Percentiles rank a stretch among this genome's conserved stretches.
These are phyloP conservation scores for Cryptosula pallasiana DNA, from an alignment of 2,888 invertebrate species.

Conservation along the genomic window DNA sequence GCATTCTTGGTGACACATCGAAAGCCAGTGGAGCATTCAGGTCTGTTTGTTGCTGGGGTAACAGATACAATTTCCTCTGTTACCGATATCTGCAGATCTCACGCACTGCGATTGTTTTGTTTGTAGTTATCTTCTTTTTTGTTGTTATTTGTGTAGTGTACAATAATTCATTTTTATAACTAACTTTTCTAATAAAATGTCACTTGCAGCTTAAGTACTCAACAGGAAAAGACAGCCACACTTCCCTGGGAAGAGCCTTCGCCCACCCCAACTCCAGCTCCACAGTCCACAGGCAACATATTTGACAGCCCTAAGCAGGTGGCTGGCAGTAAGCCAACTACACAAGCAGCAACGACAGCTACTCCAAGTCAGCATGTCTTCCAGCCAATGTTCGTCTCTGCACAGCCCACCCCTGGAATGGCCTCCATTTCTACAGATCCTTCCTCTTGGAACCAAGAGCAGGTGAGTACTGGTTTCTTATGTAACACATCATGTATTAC, in stretches of 20 bases:
- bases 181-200: too few relatives aligned
- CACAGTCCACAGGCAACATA: background rate
- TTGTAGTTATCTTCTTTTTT: too few relatives aligned
- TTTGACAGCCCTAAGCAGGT: background rate
- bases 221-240: background rate
- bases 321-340: background rate
- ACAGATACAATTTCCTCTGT: too few relatives aligned
- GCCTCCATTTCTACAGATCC: background rate
- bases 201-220: background rate
- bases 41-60: too few relatives aligned
- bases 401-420: background rate
- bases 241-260: background rate
- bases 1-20: background rate
- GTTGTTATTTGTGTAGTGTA: too few relatives aligned
- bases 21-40: constrained; percentile 9
- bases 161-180: too few relatives aligned
- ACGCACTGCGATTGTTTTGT: too few relatives aligned
- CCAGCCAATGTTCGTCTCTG: constrained; percentile 1
- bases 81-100: too few relatives aligned
- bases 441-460: constrained; percentile 17
- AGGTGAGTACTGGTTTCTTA: constrained; percentile 11
- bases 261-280: background rate
- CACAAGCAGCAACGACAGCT: background rate
- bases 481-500: too few relatives aligned
- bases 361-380: constrained; percentile 11